phyloP scores from a whole-genome alignment of 2,888 invertebrate genomes.

The Scaptomyza polygonia region DNA sequence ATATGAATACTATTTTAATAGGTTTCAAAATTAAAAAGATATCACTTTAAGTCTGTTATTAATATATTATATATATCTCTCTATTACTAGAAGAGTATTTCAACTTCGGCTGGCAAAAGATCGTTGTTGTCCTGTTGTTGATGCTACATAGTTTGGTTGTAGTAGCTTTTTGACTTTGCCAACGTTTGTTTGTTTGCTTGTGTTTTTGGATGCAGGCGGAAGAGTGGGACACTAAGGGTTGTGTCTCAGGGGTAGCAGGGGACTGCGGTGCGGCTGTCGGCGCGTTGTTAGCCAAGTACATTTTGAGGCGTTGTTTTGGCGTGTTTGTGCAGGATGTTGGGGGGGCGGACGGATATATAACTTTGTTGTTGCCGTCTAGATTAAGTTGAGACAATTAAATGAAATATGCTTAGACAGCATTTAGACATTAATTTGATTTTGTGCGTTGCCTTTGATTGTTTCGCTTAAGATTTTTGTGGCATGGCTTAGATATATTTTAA shows the following conservation, averaged over 20 bases:
- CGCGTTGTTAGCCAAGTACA: conserved; percentile 49
- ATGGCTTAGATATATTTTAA: conserved; percentile 5
- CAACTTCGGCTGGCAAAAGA: neutral
- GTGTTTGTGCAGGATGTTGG: conserved; percentile 25
- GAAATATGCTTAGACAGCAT: conserved; percentile 70
- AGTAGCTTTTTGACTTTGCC: conserved; percentile 53
- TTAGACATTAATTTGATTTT: conserved; percentile 76
- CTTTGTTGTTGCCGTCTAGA: conserved; percentile 49
- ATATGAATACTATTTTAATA: too few species aligned
- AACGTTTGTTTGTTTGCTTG: conserved; percentile 55
- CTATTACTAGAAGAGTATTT: conserved; percentile 8
- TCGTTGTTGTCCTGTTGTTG: conserved; percentile 22
- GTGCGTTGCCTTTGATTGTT: conserved; percentile 50
- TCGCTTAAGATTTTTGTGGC: conserved; percentile 3
- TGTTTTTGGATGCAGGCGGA: conserved; percentile 4
- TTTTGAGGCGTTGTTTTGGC: conserved; percentile 73
- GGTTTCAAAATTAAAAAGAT: too few species aligned
- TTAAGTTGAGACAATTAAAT: conserved; percentile 64
- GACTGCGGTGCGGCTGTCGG: conserved; percentile 23
- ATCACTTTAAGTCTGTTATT: too few species aligned
- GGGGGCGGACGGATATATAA: neutral
- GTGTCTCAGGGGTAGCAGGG: neutral
- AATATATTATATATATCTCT: too few species aligned
- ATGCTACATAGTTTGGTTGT: conserved; percentile 56
- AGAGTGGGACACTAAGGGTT: neutral